Evolutionary conservation across 2,797 vertebrate genomes (phyloP).

Genomic region (Smutsia temminckii): DNA sequence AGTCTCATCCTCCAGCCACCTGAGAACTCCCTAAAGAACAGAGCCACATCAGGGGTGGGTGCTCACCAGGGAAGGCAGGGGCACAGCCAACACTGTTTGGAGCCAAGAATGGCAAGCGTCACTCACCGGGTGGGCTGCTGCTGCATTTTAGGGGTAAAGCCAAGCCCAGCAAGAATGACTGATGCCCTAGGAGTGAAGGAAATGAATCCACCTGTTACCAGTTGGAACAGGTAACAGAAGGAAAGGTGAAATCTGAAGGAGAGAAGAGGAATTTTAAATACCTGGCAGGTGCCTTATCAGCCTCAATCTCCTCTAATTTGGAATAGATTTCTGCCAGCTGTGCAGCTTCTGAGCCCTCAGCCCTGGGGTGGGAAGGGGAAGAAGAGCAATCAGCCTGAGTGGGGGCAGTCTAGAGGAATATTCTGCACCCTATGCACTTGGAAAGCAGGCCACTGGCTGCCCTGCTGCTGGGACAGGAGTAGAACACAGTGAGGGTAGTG

Average conservation of each 20-base stretch:
- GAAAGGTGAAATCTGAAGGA: neutral
- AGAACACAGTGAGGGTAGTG: neutral
- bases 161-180: constrained; percentile 95
- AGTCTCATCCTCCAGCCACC: constrained; percentile 99
- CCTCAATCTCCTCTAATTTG: constrained; percentile 96
- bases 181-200: constrained; percentile 89
- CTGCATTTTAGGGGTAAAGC: constrained; percentile 95
- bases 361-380: constrained; percentile 81
- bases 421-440: neutral
- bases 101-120: neutral
- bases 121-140: constrained; percentile 96
- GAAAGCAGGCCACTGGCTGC: neutral
- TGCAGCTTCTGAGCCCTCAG: constrained; percentile 90
- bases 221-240: neutral
- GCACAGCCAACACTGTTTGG: neutral
- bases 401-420: neutral
- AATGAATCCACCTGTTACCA: neutral
- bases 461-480: neutral
- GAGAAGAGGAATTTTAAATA: constrained; percentile 75
- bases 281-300: constrained; percentile 97
- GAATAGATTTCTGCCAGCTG: constrained; percentile 93
- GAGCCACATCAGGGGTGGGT: constrained; percentile 14
- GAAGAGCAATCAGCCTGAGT: constrained; percentile 22
- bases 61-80: neutral
- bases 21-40: constrained; percentile 93